Evolutionary conservation across 2,797 vertebrate species (phyloP).

Genomic region (Lophius americanus): DNA sequence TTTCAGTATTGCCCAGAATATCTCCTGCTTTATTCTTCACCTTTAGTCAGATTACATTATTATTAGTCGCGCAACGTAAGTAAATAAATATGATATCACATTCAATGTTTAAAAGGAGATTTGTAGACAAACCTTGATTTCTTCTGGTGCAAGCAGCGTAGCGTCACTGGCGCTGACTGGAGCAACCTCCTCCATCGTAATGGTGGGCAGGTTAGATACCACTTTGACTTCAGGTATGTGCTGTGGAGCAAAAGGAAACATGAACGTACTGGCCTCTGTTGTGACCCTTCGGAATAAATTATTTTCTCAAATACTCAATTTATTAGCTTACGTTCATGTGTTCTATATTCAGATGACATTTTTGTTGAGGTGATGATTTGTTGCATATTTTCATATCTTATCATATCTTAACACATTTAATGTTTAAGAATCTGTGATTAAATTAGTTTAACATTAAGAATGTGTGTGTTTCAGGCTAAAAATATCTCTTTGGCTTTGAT

Average conservation of each 20-base stretch:
- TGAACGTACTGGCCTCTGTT: not conserved
- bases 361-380: no score
- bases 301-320: not conserved
- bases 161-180: conserved; percentile 90
- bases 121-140: conserved; percentile 87
- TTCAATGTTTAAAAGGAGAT: not conserved
- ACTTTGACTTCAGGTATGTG: conserved; percentile 93
- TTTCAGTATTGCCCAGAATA: conserved; percentile 87
- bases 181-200: conserved; percentile 96
- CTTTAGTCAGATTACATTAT: conserved; percentile 59
- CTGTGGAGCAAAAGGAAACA: conserved; percentile 66
- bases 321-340: no score
- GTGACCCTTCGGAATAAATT: not conserved
- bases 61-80: conserved; percentile 11
- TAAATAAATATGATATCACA: conserved; percentile 8
- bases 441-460: not conserved
- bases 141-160: conserved; percentile 95
- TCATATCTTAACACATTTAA: not conserved
- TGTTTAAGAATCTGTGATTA: not conserved
- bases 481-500: not conserved
- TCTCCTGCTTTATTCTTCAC: conserved; percentile 93
- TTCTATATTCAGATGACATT: no score
- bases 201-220: conserved; percentile 92
- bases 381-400: not conserved
- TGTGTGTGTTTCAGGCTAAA: not conserved